A percentile compares a stretch with the other conserved stretches of the same genome.
Conservation (phyloP, 2,888 invertebrate genomes). For the Pollenia labialis region DNA sequence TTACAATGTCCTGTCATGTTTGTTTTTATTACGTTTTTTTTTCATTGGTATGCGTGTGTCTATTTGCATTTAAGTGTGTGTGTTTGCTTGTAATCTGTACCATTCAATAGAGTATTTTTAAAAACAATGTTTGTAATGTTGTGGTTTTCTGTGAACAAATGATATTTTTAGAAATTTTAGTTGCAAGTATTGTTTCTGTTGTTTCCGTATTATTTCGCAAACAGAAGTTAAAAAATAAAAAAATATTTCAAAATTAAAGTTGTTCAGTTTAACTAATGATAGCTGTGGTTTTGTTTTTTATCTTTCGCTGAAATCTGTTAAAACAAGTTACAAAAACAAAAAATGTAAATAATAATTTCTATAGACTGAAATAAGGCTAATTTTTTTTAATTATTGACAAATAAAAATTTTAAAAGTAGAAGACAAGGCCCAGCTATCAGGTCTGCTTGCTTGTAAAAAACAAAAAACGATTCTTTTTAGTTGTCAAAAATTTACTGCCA, state of each 20-base stretch:
- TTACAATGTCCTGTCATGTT: conserved; percentile 57
- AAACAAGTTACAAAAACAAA: conserved; percentile 25
- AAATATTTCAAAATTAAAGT: conserved; percentile 51
- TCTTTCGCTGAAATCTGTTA: conserved; percentile 42
- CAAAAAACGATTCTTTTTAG: too few relatives aligned
- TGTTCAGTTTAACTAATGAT: conserved; percentile 62
- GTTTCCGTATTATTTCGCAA: conserved; percentile 45
- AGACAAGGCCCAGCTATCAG: too few relatives aligned
- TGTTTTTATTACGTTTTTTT: conserved; percentile 7
- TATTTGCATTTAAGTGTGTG: neutral
- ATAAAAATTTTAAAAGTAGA: neutral
- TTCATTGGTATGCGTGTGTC: conserved; percentile 26
- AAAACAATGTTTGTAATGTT: conserved; percentile 72
- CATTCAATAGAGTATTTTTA: conserved; percentile 70
- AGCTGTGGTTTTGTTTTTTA: conserved; percentile 60
- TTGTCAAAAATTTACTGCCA: too few relatives aligned
- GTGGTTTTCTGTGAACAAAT: conserved; percentile 70
- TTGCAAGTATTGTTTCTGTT: conserved; percentile 31
- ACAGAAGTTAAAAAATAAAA: neutral
- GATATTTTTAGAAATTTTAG: conserved; percentile 61
- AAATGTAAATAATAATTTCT: conserved; percentile 9
- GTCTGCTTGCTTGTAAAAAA: too few relatives aligned
- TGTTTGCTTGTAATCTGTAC: conserved; percentile 24
- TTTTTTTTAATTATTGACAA: too few relatives aligned
- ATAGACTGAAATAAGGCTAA: too few relatives aligned